phyloP scores from a whole-genome alignment of 2,797 vertebrate genomes.

The Paratrypauchen microcephalus region DNA sequence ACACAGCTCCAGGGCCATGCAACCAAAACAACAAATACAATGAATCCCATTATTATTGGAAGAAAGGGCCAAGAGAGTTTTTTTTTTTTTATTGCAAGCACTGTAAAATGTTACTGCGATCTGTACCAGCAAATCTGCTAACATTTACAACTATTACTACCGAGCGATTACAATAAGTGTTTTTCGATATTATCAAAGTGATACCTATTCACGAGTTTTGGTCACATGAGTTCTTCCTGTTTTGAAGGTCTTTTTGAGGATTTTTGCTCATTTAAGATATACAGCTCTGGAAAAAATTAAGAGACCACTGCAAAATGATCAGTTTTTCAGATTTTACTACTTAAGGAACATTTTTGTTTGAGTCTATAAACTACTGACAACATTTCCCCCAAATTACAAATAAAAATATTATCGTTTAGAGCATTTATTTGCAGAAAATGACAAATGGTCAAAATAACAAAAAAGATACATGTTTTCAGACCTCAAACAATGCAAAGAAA shows the following conservation, averaged over 20 bases:
- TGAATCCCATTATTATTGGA: background rate
- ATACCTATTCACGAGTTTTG: background rate
- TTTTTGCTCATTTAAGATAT: too few species aligned
- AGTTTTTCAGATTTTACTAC: too few species aligned
- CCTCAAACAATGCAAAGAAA: too few species aligned
- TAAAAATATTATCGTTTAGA: too few species aligned
- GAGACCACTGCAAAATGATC: too few species aligned
- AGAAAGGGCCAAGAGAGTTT: background rate
- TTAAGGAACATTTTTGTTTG: too few species aligned
- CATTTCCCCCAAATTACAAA: too few species aligned
- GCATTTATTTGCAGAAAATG: too few species aligned
- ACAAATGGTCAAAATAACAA: too few species aligned
- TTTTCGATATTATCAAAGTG: background rate
- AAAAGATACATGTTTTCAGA: too few species aligned
- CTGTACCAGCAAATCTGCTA: background rate
- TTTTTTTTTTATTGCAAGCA: background rate
- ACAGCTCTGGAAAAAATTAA: too few species aligned
- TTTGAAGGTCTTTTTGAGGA: background rate
- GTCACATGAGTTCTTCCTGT: background rate
- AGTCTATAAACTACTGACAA: too few species aligned
- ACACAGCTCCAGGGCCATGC: slow-evolving; percentile 37
- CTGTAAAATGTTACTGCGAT: background rate
- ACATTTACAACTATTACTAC: background rate
- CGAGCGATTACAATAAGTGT: background rate
- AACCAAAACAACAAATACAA: slow-evolving; percentile 22